Conservation (phyloP, 2,888 invertebrate genomes). For the Synergus itoensis region DNA sequence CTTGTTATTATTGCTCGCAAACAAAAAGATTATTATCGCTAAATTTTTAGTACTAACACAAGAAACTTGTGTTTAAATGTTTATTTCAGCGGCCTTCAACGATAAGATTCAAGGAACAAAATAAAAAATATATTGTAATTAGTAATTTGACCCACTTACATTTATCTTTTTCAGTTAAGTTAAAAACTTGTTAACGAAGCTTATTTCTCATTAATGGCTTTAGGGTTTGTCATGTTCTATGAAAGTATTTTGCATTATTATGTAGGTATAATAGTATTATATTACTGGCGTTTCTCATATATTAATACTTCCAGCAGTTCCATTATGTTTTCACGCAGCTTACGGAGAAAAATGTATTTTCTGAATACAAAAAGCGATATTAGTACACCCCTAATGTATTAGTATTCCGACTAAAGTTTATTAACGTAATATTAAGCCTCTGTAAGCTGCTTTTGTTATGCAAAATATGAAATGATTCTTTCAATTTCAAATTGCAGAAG, state of each 20-base stretch:
- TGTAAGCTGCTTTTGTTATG: not conserved
- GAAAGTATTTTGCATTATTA: not conserved
- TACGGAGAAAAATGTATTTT: too few relatives aligned
- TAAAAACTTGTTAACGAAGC: too few relatives aligned
- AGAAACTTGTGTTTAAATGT: slow-evolving; percentile 3
- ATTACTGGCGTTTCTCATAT: slow-evolving; percentile 5
- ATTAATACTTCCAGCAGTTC: not conserved
- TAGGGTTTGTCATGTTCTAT: not conserved
- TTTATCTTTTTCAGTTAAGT: not conserved
- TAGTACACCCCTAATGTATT: too few relatives aligned
- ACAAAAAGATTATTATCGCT: not conserved
- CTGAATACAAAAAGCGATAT: too few relatives aligned
- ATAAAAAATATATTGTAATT: not conserved
- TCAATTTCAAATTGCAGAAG: not conserved
- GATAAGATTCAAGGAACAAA: slow-evolving; percentile 27
- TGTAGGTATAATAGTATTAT: not conserved
- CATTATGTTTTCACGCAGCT: not conserved
- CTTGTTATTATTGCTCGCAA: not conserved
- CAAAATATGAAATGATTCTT: too few relatives aligned
- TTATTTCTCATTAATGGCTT: too few relatives aligned
- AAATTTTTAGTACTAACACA: not conserved
- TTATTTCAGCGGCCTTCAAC: not conserved
- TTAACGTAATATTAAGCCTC: too few relatives aligned
- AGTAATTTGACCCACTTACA: not conserved
- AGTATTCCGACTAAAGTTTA: too few relatives aligned